Base-by-base conservation (phyloP, 2,113 vertebrate species). In the Ophthalmolycus amberensis region DNA sequence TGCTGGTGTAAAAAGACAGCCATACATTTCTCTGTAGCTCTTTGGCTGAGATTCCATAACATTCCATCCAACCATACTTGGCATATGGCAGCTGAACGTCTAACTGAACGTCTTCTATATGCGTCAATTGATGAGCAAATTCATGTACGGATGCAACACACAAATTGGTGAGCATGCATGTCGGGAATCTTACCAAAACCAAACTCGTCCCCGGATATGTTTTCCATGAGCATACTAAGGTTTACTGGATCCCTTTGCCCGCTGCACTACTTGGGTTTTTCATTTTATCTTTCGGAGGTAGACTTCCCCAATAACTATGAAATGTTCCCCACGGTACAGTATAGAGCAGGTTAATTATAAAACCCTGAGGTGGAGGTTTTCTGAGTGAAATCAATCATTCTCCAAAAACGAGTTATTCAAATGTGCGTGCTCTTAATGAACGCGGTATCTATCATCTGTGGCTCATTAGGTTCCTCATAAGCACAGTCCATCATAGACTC, bases 361-460 rank as follows among this genome's bases (percentile, higher is more conserved):
- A 89, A 82, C 77, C 80, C 83, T 40, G 60, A 90, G 82, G 79
- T 84, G 70, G 80, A 88, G 71, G 37, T 77, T 91, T 78, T 79
- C 65, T n/a, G 14, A 56, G 64, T 0, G 3, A 77, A 88, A 90
- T 90, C 83, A 85, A 84, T 94, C 84, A 90, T 76, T 88, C 83
- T 68, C 77, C 37, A 42, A 85, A 89, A 86, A 75, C 3, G 6
- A 90, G 81, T 88, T 89, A 87, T 89, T 92, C 71, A 12, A 79
- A 86, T 37, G 83, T 75, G 81, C 83, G 89, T 77, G 75, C 79
- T 77, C 84, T 71, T 92, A 92, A 94, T 91, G 88, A 91, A 92
- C 37, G 22, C 65, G 65, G 73, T 91, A 93, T 92, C 79, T 87
- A 92, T 93, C 92, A 92, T 94, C 90, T 94, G 86, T 85, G 92